Evolutionary conservation across 2,113 vertebrate genomes (phyloP).

Genomic region (Tonatia bakeri): DNA sequence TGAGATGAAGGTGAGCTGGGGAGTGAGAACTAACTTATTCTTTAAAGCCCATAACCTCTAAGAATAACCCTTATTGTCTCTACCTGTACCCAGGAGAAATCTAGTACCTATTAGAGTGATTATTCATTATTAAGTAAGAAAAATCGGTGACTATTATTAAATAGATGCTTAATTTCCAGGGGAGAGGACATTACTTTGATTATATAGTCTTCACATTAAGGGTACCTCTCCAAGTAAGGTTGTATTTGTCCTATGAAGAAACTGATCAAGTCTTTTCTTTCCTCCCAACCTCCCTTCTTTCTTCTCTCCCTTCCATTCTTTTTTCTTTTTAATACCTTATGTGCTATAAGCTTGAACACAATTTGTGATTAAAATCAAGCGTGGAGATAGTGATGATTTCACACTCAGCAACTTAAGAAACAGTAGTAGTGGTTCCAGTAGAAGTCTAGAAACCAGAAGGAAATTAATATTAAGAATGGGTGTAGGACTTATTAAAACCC

Average conservation of each 20-base stretch:
- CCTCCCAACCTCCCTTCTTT: too few relatives aligned
- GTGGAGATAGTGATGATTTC: not conserved
- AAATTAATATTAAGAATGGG: not conserved
- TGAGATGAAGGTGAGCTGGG: not conserved
- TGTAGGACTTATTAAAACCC: not conserved
- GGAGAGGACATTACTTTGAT: not conserved
- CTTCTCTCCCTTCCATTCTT: not conserved
- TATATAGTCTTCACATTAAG: not conserved
- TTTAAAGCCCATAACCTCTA: not conserved
- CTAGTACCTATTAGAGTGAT: not conserved
- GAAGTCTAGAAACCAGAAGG: not conserved
- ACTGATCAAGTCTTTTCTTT: not conserved
- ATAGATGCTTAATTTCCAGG: not conserved
- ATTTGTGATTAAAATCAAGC: not conserved
- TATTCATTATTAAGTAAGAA: not conserved
- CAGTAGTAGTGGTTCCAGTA: not conserved
- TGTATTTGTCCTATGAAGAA: not conserved
- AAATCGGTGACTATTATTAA: not conserved
- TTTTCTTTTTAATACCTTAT: not conserved
- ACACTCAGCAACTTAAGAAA: not conserved
- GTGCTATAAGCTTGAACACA: not conserved
- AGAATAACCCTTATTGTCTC: not conserved
- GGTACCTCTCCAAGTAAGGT: not conserved
- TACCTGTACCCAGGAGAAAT: not conserved
- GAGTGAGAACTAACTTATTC: not conserved